Conservation (phyloP, 2,888 invertebrate species). For the Agonum fuliginosum region DNA sequence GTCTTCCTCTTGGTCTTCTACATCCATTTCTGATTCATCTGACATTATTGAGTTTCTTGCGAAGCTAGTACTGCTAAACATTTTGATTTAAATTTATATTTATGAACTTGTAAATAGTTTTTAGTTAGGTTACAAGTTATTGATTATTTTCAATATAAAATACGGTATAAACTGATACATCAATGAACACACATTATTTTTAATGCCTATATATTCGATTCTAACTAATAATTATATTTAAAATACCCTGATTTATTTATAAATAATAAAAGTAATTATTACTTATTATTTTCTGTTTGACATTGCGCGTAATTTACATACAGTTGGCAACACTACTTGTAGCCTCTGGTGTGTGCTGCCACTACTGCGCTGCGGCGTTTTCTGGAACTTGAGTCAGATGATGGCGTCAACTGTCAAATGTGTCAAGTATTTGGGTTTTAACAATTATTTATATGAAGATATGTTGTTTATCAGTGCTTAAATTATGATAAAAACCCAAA, state of each 20-base stretch:
- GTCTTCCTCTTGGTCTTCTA: constrained; percentile 76
- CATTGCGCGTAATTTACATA: too few species aligned
- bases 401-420: constrained; percentile 58
- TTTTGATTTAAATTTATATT: constrained; percentile 17
- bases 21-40: constrained; percentile 76
- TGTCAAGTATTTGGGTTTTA: constrained; percentile 55
- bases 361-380: constrained; percentile 8
- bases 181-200: too few species aligned
- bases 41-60: constrained; percentile 72
- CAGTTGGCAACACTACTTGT: background rate
- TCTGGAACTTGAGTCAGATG: background rate
- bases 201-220: too few species aligned
- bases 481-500: constrained; percentile 36
- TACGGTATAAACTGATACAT: too few species aligned
- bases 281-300: background rate
- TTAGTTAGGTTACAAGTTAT: too few species aligned
- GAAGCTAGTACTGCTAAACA: constrained; percentile 35
- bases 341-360: background rate
- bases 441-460: constrained; percentile 42
- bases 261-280: too few species aligned
- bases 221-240: too few species aligned
- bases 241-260: too few species aligned
- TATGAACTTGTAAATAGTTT: too few species aligned
- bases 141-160: too few species aligned
- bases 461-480: constrained; percentile 21